Evolutionary conservation across 2,113 vertebrate species (phyloP).

Genomic region (Anolis carolinensis): DNA sequence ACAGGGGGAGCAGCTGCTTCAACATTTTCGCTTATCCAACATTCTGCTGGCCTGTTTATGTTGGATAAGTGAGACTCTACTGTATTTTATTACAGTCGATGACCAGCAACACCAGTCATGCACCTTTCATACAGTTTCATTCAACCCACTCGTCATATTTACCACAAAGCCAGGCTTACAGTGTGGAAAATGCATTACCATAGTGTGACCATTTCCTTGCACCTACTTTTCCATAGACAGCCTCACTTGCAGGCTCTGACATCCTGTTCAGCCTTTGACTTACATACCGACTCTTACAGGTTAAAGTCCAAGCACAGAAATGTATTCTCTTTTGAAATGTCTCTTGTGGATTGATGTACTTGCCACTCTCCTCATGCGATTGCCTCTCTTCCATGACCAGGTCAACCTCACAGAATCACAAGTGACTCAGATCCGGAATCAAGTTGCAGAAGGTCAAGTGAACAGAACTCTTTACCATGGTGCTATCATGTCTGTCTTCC

Average conservation of each 20-base stretch:
- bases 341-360: not conserved
- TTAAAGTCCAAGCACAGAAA: not conserved
- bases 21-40: too few relatives aligned
- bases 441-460: slow-evolving; percentile 56
- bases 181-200: not conserved
- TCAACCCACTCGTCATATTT: too few relatives aligned
- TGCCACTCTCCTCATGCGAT: slow-evolving; percentile 4
- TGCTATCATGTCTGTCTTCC: slow-evolving; percentile 67
- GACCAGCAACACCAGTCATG: too few relatives aligned
- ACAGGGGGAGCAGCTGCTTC: too few relatives aligned
- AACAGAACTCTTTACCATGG: slow-evolving; percentile 62
- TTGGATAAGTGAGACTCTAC: too few relatives aligned
- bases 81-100: too few relatives aligned
- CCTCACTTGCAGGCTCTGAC: not conserved
- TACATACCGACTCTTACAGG: not conserved
- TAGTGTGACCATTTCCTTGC: not conserved
- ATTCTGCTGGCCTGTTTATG: too few relatives aligned
- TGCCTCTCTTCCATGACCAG: slow-evolving; percentile 51
- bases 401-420: slow-evolving; percentile 75
- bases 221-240: not conserved
- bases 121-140: too few relatives aligned
- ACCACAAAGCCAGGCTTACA: not conserved
- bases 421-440: slow-evolving; percentile 55
- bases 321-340: not conserved
- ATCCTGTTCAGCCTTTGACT: not conserved